Conservation (phyloP, 2,888 invertebrate genomes). For the Trileptium ribeirensis region DNA sequence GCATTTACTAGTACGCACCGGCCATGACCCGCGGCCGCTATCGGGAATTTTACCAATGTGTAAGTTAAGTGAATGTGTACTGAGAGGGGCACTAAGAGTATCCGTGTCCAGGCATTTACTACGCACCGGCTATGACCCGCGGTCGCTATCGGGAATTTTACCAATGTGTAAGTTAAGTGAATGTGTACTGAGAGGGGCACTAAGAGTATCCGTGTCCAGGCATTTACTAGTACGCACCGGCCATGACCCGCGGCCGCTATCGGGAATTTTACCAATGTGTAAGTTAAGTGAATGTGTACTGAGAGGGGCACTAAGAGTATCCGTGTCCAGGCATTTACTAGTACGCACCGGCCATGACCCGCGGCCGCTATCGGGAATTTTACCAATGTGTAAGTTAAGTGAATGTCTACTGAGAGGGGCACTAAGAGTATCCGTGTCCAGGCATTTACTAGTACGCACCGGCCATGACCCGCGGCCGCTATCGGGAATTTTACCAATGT, state of each 20-base stretch:
- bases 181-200: no score
- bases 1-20: neutral
- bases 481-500: conserved; percentile 97
- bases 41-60: no score
- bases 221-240: conserved; percentile 91
- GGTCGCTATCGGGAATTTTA: neutral
- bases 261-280: conserved; percentile 99
- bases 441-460: no score
- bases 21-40: neutral
- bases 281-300: no score
- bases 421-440: no score
- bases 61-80: neutral
- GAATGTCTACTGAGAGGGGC: no score
- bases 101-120: no score
- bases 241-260: conserved; percentile 88
- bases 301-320: no score
- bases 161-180: no score
- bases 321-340: neutral
- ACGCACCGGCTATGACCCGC: neutral
- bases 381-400: no score
- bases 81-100: no score
- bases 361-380: neutral
- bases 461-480: conserved; percentile 87
- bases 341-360: neutral
- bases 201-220: no score